A percentile compares a stretch with the other conserved stretches of the same genome.
Evolutionary conservation across 2,113 vertebrate species (phyloP).

Genomic region (Heterotis niloticus): DNA sequence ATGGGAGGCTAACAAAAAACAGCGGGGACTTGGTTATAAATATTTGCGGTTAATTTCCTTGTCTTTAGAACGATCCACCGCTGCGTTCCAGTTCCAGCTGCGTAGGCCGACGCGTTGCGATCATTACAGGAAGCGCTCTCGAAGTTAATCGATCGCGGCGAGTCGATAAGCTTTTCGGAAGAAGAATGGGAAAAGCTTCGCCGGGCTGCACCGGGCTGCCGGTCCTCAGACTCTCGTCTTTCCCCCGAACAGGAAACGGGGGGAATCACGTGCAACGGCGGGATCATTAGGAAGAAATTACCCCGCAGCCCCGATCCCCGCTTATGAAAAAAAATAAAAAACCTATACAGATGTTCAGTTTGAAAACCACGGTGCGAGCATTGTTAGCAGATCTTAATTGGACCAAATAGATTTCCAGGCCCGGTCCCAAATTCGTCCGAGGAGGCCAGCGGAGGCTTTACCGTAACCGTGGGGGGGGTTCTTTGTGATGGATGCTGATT

Average conservation of each 20-base stretch:
- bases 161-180: background rate
- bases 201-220: background rate
- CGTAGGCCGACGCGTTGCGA: background rate
- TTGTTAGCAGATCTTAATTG: background rate
- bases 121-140: background rate
- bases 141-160: background rate
- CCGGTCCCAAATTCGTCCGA: background rate
- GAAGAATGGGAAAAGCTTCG: background rate
- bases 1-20: no score
- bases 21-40: no score
- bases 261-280: no score
- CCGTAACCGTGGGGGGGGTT: background rate
- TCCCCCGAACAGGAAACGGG: no score
- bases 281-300: no score
- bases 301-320: no score
- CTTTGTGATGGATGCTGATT: conserved; percentile 15
- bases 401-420: background rate
- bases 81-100: background rate
- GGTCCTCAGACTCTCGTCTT: background rate
- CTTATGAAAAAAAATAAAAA: background rate
- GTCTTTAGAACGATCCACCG: no score
- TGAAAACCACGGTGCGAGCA: background rate
- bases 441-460: background rate
- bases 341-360: background rate
- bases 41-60: no score